These are phyloP conservation scores for Bombus haemorrhoidalis DNA, from an alignment of 1,140 invertebrate species.

Conservation along the genomic window DNA sequence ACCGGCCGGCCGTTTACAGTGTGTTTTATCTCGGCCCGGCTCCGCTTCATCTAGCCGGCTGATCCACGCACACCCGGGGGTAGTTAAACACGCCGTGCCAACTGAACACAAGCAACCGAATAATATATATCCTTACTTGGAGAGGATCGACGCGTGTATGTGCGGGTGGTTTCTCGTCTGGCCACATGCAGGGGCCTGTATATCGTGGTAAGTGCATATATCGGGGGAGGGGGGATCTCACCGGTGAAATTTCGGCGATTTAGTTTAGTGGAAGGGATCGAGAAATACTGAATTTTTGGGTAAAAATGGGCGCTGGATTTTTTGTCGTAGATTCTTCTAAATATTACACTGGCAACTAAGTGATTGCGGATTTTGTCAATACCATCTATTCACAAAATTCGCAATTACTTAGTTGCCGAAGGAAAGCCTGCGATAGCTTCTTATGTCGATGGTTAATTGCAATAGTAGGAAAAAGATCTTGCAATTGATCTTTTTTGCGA, in stretches of 20 bases:
- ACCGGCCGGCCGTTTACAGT: constrained; percentile 71
- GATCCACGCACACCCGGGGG: constrained; percentile 39
- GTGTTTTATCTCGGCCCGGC: constrained; percentile 68
- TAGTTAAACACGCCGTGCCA: constrained; percentile 28
- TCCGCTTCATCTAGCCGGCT: constrained; percentile 63
- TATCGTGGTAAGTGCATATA: neutral
- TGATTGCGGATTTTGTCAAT: no score
- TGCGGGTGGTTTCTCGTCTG: neutral
- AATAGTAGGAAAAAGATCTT: no score
- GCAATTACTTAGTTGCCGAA: no score
- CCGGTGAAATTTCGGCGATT: neutral
- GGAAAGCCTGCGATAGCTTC: neutral
- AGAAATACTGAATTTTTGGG: neutral
- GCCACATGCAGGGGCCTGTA: neutral
- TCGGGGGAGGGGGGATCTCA: neutral
- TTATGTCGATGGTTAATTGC: neutral
- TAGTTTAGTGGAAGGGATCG: neutral
- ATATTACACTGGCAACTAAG: no score
- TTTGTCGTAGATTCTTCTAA: neutral
- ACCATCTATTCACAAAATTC: no score
- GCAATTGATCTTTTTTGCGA: no score
- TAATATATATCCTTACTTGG: constrained; percentile 13
- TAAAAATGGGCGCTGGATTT: neutral
- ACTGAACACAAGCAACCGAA: constrained; percentile 3
- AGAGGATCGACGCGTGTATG: neutral